phyloP scores from a whole-genome alignment of 2,797 vertebrate genomes.

The Melanotaenia trifasciata region DNA sequence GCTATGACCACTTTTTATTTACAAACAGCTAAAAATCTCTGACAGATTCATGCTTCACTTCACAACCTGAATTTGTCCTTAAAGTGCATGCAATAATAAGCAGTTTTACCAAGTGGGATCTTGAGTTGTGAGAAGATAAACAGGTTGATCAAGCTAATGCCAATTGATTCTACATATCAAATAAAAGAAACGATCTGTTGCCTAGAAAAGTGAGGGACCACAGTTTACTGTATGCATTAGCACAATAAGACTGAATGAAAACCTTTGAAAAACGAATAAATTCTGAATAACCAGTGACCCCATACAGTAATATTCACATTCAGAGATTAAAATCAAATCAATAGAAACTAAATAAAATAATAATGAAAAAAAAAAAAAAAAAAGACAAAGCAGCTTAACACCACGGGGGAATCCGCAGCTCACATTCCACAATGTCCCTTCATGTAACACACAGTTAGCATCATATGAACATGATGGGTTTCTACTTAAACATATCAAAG shows the following conservation, averaged over 20 bases:
- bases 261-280: slow-evolving; percentile 88
- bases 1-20: slow-evolving; percentile 97
- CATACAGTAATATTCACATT: slow-evolving; percentile 90
- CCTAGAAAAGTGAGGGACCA: slow-evolving; percentile 84
- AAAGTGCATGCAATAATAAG: slow-evolving; percentile 99
- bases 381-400: slow-evolving; percentile 93
- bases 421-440: slow-evolving; percentile 91
- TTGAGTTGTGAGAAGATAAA: slow-evolving; percentile 93
- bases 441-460: slow-evolving; percentile 84
- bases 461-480: slow-evolving; percentile 93
- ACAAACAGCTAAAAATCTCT: slow-evolving; percentile 99
- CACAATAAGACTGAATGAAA: slow-evolving; percentile 89
- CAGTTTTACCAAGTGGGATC: slow-evolving; percentile 91
- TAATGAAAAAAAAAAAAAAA: slow-evolving; percentile 86
- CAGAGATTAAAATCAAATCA: slow-evolving; percentile 90
- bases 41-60: slow-evolving; percentile 97
- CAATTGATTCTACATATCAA: slow-evolving; percentile 80
- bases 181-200: slow-evolving; percentile 78
- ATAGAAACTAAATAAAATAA: slow-evolving; percentile 87
- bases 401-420: slow-evolving; percentile 88
- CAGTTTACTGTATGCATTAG: slow-evolving; percentile 92
- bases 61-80: slow-evolving; percentile 97
- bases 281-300: slow-evolving; percentile 91
- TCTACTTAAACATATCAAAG: slow-evolving; percentile 98
- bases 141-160: slow-evolving; percentile 90